These are phyloP conservation scores for Conus betulinus DNA, from an alignment of 1,140 invertebrate genomes.

Conservation along the genomic window DNA sequence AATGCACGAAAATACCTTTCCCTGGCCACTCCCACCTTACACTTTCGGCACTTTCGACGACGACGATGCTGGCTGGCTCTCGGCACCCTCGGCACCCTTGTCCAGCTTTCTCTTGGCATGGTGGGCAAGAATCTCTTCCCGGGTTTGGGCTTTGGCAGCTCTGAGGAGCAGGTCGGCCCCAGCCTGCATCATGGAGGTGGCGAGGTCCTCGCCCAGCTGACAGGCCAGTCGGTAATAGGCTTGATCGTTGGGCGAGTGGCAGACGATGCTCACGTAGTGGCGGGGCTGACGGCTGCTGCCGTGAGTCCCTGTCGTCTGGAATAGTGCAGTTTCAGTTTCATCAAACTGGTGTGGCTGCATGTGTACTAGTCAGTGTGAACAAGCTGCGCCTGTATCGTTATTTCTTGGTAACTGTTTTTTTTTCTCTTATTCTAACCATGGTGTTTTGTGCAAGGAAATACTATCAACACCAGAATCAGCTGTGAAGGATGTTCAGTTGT, in stretches of 20 bases:
- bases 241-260: neutral
- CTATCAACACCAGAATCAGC: too few relatives aligned
- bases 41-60: neutral
- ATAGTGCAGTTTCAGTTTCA: too few relatives aligned
- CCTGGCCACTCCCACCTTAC: too few relatives aligned
- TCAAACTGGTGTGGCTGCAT: too few relatives aligned
- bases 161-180: conserved; percentile 88
- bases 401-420: too few relatives aligned
- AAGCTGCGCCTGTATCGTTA: too few relatives aligned
- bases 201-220: conserved; percentile 82
- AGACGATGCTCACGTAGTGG: conserved; percentile 1
- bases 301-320: too few relatives aligned
- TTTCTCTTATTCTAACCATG: too few relatives aligned
- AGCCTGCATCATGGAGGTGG: conserved; percentile 83
- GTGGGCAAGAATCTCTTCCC: conserved; percentile 55
- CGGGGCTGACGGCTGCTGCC: neutral
- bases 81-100: conserved; percentile 25
- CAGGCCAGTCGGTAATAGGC: neutral
- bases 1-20: too few relatives aligned
- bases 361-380: too few relatives aligned
- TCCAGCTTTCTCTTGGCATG: conserved; percentile 55
- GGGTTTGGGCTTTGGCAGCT: conserved; percentile 58
- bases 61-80: neutral
- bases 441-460: too few relatives aligned
- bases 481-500: too few relatives aligned